These are phyloP conservation scores for Mus spretus DNA, from an alignment of 2,797 vertebrate species.

Conservation along the genomic window DNA sequence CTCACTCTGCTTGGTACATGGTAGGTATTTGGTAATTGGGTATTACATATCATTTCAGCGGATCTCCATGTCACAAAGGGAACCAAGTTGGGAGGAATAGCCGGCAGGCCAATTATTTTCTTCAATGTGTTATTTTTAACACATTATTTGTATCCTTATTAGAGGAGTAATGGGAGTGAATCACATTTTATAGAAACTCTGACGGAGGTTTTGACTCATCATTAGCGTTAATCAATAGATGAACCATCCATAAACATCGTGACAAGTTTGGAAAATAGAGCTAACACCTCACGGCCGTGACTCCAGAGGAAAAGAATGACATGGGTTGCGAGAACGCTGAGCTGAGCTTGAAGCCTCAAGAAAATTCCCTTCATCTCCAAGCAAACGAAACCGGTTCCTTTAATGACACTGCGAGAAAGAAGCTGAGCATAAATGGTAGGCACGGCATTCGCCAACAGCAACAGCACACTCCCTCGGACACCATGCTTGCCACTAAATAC, in stretches of 20 bases:
- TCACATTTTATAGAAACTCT: constrained; percentile 70
- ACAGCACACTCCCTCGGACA: background rate
- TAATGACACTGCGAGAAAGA: constrained; percentile 49
- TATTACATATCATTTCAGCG: background rate
- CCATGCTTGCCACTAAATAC: constrained; percentile 1
- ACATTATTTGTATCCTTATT: constrained; percentile 69
- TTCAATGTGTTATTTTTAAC: constrained; percentile 77
- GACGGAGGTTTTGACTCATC: constrained; percentile 76
- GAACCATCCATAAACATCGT: constrained; percentile 43
- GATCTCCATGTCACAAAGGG: constrained; percentile 36
- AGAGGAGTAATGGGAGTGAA: constrained; percentile 76
- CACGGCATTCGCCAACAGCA: constrained; percentile 24
- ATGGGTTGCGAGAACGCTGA: constrained; percentile 11
- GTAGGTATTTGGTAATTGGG: background rate
- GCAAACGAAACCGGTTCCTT: constrained; percentile 40
- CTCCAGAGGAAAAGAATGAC: constrained; percentile 61
- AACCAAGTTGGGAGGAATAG: constrained; percentile 39
- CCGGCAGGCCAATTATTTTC: constrained; percentile 45
- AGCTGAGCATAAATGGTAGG: background rate
- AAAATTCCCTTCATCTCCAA: constrained; percentile 3
- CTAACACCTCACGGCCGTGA: background rate
- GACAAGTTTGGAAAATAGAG: constrained; percentile 51
- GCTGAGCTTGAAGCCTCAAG: constrained; percentile 21
- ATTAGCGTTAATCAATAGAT: constrained; percentile 57
- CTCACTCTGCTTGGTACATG: background rate